Percentiles rank a stretch among this genome's conserved stretches.
Evolutionary conservation across 2,113 vertebrate species (phyloP).

Genomic region (Vombatus ursinus): DNA sequence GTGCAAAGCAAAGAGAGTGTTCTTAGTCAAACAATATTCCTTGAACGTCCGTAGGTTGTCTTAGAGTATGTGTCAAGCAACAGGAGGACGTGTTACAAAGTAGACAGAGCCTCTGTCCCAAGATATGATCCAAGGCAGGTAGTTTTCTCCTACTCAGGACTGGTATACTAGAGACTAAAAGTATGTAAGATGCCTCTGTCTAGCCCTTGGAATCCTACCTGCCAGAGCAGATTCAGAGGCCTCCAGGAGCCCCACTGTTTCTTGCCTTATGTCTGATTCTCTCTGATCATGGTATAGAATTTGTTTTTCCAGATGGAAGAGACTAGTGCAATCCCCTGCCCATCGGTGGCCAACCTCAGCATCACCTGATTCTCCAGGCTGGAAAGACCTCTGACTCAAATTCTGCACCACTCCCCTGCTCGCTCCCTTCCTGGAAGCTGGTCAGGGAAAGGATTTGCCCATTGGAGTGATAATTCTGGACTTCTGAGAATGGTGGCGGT

Average conservation of each 20-base stretch:
- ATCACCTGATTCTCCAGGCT: not conserved
- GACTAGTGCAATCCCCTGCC: not conserved
- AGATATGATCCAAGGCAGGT: not conserved
- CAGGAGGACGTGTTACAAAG: not conserved
- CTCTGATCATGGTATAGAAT: not conserved
- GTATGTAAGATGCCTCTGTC: not conserved
- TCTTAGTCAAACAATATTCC: not conserved
- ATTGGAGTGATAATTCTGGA: conserved; percentile 28
- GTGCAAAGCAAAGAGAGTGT: not conserved
- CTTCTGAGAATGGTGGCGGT: conserved; percentile 61
- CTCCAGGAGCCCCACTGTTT: conserved; percentile 20
- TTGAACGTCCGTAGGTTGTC: not conserved
- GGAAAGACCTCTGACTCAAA: not conserved
- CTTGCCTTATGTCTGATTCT: not conserved
- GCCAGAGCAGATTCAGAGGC: conserved; percentile 1
- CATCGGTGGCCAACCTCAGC: not conserved
- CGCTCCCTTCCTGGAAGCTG: not conserved
- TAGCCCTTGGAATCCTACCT: conserved; percentile 9
- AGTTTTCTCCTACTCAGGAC: not conserved
- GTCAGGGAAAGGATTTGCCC: not conserved
- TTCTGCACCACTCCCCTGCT: not conserved
- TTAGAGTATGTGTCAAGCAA: not conserved
- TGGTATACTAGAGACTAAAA: not conserved
- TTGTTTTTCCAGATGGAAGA: not conserved
- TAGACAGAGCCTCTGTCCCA: not conserved